Evolutionary conservation across 2,113 vertebrate genomes (phyloP).

Genomic region (Origma solitaria): DNA sequence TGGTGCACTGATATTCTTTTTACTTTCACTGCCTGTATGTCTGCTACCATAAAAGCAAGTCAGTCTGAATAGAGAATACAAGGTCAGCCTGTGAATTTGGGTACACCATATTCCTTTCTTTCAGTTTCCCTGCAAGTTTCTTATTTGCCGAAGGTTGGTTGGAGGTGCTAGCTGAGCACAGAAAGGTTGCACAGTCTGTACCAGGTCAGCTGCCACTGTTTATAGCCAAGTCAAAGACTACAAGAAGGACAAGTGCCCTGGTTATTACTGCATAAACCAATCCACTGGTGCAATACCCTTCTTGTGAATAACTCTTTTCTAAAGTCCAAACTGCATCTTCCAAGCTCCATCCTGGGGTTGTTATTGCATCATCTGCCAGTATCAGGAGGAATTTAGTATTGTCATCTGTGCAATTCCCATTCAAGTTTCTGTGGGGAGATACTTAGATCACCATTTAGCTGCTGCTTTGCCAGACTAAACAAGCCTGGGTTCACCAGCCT

Average conservation of each 20-base stretch:
- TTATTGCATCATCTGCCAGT: not conserved
- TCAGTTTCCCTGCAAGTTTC: not conserved
- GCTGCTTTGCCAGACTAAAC: not conserved
- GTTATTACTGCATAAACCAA: not conserved
- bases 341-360: not conserved
- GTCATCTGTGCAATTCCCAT: not conserved
- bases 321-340: not conserved
- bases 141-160: not conserved
- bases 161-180: not conserved
- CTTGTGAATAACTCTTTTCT: not conserved
- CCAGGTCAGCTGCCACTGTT: not conserved
- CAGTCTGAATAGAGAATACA: not conserved
- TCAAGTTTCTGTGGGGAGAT: not conserved
- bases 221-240: not conserved
- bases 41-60: not conserved
- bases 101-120: not conserved
- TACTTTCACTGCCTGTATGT: not conserved
- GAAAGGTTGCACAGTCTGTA: not conserved
- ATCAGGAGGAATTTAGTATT: not conserved
- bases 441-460: not conserved
- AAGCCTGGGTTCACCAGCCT: not conserved
- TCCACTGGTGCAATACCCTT: not conserved
- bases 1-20: not conserved
- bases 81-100: not conserved
- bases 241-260: not conserved